Evolutionary conservation across 2,888 invertebrate species (phyloP).

Genomic region (Pteria penguin): DNA sequence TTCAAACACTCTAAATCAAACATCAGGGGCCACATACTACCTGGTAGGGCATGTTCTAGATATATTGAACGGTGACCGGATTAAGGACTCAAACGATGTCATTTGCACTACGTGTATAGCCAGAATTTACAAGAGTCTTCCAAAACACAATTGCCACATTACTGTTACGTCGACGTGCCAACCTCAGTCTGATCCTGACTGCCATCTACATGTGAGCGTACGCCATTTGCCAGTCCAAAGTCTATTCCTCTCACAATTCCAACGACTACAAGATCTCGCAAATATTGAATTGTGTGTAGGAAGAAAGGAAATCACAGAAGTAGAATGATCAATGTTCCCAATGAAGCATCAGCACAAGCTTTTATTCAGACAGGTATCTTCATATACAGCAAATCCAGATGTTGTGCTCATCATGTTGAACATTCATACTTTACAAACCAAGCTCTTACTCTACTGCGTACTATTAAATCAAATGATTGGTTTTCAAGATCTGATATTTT

Average conservation of each 20-base stretch:
- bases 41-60: background rate
- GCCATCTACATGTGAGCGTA: background rate
- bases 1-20: background rate
- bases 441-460: background rate
- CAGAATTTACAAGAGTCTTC: background rate
- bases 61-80: background rate
- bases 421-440: background rate
- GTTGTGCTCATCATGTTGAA: slow-evolving; percentile 17
- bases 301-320: background rate
- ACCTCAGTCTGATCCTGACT: background rate
- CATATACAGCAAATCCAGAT: slow-evolving; percentile 8
- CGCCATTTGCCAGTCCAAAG: slow-evolving; percentile 12
- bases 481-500: slow-evolving; percentile 3
- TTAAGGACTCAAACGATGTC: background rate
- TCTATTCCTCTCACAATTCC: background rate
- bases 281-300: slow-evolving; percentile 25
- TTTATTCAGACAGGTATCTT: slow-evolving; percentile 14
- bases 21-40: background rate
- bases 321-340: background rate
- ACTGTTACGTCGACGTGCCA: too few species aligned
- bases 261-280: slow-evolving; percentile 12
- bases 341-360: slow-evolving; percentile 17
- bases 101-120: background rate
- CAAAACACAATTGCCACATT: too few species aligned
- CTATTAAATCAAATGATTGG: background rate